phyloP scores from a whole-genome alignment of 2,888 invertebrate genomes.

The Pseudococcus viburni region DNA sequence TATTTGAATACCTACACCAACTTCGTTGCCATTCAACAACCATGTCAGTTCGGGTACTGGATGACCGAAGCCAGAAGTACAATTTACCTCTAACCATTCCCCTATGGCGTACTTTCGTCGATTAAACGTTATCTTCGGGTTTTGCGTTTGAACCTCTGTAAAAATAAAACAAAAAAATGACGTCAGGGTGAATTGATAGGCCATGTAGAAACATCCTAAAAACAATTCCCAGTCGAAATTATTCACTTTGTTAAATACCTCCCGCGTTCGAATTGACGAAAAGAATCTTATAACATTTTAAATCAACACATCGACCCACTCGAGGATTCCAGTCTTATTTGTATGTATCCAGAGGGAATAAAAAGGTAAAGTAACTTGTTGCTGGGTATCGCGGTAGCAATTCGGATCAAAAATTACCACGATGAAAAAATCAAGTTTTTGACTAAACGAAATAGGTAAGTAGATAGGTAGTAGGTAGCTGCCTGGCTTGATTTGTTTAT shows the following conservation, averaged over 20 bases:
- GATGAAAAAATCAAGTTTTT: slow-evolving; percentile 2
- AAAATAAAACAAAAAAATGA: slow-evolving; percentile 54
- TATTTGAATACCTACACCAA: slow-evolving; percentile 13
- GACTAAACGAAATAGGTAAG: not conserved
- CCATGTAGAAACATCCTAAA: not conserved
- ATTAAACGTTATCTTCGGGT: slow-evolving; percentile 81
- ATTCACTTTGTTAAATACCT: slow-evolving; percentile 33
- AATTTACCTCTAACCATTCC: slow-evolving; percentile 81
- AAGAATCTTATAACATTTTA: slow-evolving; percentile 36
- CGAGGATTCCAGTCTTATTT: slow-evolving; percentile 11
- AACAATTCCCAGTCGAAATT: slow-evolving; percentile 13
- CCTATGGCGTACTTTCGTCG: slow-evolving; percentile 79
- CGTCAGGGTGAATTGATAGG: slow-evolving; percentile 21
- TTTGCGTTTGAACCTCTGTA: slow-evolving; percentile 78
- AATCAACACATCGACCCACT: not conserved
- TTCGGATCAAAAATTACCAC: slow-evolving; percentile 21
- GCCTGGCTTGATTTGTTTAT: not conserved
- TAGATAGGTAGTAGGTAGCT: no score
- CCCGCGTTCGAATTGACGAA: slow-evolving; percentile 16
- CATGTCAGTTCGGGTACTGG: slow-evolving; percentile 84
- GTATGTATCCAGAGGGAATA: slow-evolving; percentile 9
- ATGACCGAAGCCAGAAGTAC: slow-evolving; percentile 80
- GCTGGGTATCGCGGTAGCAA: not conserved
- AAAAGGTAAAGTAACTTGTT: slow-evolving; percentile 24
- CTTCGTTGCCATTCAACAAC: slow-evolving; percentile 78